These are phyloP conservation scores for Magallana gigas DNA, from an alignment of 1,140 invertebrate species.

Conservation along the genomic window DNA sequence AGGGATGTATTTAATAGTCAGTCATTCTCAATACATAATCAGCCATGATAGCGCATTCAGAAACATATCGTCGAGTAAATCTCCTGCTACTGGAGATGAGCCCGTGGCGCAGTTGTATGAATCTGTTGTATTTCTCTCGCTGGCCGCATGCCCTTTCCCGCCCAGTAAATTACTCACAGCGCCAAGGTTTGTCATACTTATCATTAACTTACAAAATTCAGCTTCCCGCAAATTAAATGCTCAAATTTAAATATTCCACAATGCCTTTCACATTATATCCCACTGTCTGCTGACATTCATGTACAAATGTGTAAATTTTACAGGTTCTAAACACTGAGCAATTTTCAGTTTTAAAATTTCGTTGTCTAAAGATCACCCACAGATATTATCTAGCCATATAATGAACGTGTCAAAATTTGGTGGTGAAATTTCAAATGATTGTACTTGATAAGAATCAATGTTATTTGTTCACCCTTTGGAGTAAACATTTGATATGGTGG, in stretches of 20 bases:
- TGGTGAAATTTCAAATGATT: neutral
- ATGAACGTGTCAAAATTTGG: neutral
- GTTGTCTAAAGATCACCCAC: neutral
- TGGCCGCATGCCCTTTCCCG: neutral
- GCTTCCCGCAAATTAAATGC: slow-evolving; percentile 27
- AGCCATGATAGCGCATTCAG: neutral
- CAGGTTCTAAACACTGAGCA: neutral
- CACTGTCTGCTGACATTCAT: neutral
- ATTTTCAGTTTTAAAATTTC: neutral
- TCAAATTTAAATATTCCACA: slow-evolving; percentile 1
- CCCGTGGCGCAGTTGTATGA: neutral
- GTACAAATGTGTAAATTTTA: neutral
- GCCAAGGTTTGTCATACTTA: neutral
- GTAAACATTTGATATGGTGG: too few species aligned
- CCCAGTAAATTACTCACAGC: neutral
- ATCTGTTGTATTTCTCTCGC: neutral
- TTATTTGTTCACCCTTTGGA: too few species aligned
- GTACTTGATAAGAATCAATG: neutral
- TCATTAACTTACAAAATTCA: neutral
- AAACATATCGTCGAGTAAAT: neutral
- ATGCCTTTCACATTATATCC: neutral
- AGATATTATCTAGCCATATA: neutral
- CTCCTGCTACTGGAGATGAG: neutral
- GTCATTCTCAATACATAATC: neutral
- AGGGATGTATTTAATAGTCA: neutral